Evolutionary conservation across 2,888 invertebrate species (phyloP), one percentile per base, ranked within the genome.

Genomic region (Pristionchus entomophagus): DNA sequence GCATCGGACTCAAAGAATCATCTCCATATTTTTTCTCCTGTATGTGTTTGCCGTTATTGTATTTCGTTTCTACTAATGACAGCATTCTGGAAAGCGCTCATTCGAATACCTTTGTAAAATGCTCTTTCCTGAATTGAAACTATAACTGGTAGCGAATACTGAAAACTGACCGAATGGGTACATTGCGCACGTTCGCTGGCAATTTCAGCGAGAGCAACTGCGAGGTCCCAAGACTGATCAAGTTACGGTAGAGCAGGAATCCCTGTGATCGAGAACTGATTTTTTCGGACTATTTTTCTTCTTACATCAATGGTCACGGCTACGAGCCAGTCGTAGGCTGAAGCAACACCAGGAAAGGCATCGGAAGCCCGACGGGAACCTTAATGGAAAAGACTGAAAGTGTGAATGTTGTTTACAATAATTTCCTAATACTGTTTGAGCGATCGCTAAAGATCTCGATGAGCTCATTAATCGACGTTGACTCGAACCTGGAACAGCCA

Each of bases 1-100:
- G 96, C 91, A 97, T 96, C 95, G 97, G 96, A 94, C 96, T 96
- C 0, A 19, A 97, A 56, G 4, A 29, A 6, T 29, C 26, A 5
- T 29, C 29, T 29, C 19, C 29, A 62, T 17, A 29, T 62, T n/a
- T 29, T 62, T 29, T 6, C 29, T 29, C 4, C 29, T 10, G 59
- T 45, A 49, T 78, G 3, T 1, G 22, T 14, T 45, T 10, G 1
- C 2, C 19, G 69, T 22, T 8, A 8, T 22, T 26, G 59, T 59
- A 59, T 59, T 59, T 26, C 59, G 10, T 45, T 45, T 14, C 14
- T 45, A n/a, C 1, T n/a, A n/a, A 56, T n/a, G 56, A 56, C n/a
- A n/a, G n/a, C n/a, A n/a, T n/a, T n/a, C n/a, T n/a, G n/a, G n/a
- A n/a, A n/a, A n/a, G n/a, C n/a, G n/a, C n/a, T n/a, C n/a, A n/a